These are phyloP conservation scores for Neria commutata DNA, from an alignment of 2,888 invertebrate species.

Conservation along the genomic window DNA sequence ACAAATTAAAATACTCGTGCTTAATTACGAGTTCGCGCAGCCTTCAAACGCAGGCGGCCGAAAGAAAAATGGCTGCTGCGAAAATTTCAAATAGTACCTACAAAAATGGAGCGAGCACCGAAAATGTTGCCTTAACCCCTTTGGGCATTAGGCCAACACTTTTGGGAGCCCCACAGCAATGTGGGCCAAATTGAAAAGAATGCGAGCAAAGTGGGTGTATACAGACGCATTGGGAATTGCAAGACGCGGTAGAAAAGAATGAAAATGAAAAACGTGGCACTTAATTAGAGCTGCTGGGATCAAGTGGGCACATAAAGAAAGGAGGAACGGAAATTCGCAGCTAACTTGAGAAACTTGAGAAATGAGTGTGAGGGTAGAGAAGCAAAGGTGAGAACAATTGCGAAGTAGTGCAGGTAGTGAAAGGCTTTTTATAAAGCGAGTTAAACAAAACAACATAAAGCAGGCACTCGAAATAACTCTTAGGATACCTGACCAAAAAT, in stretches of 20 bases:
- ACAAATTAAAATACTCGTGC: slow-evolving; percentile 27
- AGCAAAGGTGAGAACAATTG: no score
- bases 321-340: no score
- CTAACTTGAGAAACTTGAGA: no score
- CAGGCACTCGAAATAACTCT: no score
- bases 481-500: no score
- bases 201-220: not conserved
- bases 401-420: no score
- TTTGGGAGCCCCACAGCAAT: not conserved
- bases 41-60: not conserved
- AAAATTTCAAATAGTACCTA: not conserved
- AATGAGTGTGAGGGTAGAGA: no score
- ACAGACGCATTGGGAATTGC: not conserved
- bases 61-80: not conserved
- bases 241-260: not conserved
- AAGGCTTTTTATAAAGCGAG: no score
- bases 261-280: slow-evolving; percentile 44
- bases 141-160: slow-evolving; percentile 15
- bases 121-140: slow-evolving; percentile 1
- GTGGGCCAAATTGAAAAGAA: not conserved
- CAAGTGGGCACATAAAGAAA: slow-evolving; percentile 28
- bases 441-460: no score
- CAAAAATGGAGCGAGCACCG: not conserved
- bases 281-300: no score
- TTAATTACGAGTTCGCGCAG: slow-evolving; percentile 24